phyloP scores from a whole-genome alignment of 2,888 invertebrate genomes.

The Agrochola macilenta region DNA sequence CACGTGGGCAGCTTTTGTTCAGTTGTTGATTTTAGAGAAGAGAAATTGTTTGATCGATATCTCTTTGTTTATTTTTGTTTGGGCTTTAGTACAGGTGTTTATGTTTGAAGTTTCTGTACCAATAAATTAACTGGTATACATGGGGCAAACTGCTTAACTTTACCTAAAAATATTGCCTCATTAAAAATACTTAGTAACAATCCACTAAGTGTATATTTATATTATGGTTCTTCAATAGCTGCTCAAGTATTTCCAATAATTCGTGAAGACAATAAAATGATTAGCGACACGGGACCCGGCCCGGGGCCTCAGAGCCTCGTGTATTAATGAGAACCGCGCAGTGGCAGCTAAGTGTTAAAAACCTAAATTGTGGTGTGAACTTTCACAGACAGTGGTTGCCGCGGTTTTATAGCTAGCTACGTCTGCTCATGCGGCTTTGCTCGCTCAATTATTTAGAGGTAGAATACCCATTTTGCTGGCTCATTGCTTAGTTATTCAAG shows the following conservation, averaged over 20 bases:
- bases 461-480: not conserved
- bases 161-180: slow-evolving; percentile 13
- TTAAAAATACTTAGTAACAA: slow-evolving; percentile 50
- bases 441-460: slow-evolving; percentile 9
- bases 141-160: not conserved
- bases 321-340: slow-evolving; percentile 83
- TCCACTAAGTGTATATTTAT: slow-evolving; percentile 58
- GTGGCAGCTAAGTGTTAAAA: slow-evolving; percentile 88
- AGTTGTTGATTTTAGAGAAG: not conserved
- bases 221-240: slow-evolving; percentile 52
- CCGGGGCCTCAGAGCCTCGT: slow-evolving; percentile 51
- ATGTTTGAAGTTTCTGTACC: not conserved
- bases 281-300: slow-evolving; percentile 81
- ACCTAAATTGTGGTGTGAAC: slow-evolving; percentile 89
- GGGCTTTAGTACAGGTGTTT: not conserved
- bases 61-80: slow-evolving; percentile 16
- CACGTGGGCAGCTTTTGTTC: slow-evolving; percentile 46
- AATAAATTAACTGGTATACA: not conserved
- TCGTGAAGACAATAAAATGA: slow-evolving; percentile 84
- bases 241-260: slow-evolving; percentile 74
- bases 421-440: slow-evolving; percentile 17
- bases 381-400: slow-evolving; percentile 86
- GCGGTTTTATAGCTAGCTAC: slow-evolving; percentile 79
- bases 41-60: slow-evolving; percentile 21
- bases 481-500: not conserved